These are phyloP conservation scores for Anodontia alba DNA, from an alignment of 2,888 invertebrate genomes.

Conservation along the genomic window DNA sequence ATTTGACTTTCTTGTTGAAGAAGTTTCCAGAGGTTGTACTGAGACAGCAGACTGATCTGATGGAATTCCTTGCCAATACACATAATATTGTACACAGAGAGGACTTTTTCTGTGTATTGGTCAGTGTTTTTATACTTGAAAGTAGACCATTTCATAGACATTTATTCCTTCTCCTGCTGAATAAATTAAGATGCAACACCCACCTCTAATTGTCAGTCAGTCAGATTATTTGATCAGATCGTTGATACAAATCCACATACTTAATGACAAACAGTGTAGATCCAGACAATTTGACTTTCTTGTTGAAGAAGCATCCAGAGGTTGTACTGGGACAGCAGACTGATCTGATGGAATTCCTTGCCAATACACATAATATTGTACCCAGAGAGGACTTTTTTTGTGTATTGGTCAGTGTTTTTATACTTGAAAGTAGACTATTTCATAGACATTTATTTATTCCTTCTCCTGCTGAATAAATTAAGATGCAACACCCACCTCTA, in stretches of 20 bases:
- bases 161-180: no score
- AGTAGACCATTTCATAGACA: no score
- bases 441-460: no score
- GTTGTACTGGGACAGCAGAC: constrained; percentile 70
- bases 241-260: no score
- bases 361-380: constrained; percentile 71
- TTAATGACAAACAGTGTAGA: no score
- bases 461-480: no score
- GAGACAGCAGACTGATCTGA: constrained; percentile 72
- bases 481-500: no score
- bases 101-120: constrained; percentile 78
- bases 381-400: constrained; percentile 76
- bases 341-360: constrained; percentile 78
- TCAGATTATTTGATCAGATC: no score
- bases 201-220: no score
- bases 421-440: no score
- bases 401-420: constrained; percentile 72
- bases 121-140: constrained; percentile 40
- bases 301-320: constrained; percentile 74
- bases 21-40: constrained; percentile 74
- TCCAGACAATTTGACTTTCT: constrained; percentile 70
- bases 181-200: no score
- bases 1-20: constrained; percentile 70
- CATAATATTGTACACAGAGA: constrained; percentile 74
- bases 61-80: constrained; percentile 75